A percentile compares a stretch with the other conserved stretches of the same genome.
Evolutionary conservation across 2,888 invertebrate genomes (phyloP).

Genomic region (Carpatolechia fugitivella): DNA sequence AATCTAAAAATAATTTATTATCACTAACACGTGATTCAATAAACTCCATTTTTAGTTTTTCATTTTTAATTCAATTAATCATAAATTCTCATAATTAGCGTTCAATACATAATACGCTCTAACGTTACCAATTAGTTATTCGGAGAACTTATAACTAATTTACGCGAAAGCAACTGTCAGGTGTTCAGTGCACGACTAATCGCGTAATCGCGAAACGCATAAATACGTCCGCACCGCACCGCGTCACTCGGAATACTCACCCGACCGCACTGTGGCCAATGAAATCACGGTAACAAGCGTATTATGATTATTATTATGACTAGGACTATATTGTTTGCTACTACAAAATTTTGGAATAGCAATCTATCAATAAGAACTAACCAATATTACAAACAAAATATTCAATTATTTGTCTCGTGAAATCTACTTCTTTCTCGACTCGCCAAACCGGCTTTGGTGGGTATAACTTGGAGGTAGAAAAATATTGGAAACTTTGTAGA

Average conservation of each 20-base stretch:
- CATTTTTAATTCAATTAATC: no score
- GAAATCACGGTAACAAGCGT: slow-evolving; percentile 7
- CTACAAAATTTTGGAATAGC: background rate
- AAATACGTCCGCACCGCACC: slow-evolving; percentile 28
- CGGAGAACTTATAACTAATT: background rate
- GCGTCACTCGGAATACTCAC: background rate
- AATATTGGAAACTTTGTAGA: no score
- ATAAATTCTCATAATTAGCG: no score
- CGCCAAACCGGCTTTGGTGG: no score
- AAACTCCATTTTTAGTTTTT: background rate
- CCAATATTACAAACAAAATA: no score
- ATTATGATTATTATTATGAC: background rate
- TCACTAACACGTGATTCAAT: background rate
- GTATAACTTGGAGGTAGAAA: no score
- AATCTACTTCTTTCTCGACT: no score
- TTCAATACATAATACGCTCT: background rate
- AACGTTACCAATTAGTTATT: background rate
- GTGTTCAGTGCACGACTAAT: slow-evolving; percentile 32
- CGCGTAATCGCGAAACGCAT: slow-evolving; percentile 34
- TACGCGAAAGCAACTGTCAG: background rate
- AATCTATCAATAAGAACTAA: no score
- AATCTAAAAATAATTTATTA: no score
- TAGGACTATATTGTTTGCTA: background rate
- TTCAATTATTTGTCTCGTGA: no score
- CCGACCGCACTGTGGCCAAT: background rate